Evolutionary conservation across 2,797 vertebrate genomes (phyloP).

Genomic region (Delichon dasypus): DNA sequence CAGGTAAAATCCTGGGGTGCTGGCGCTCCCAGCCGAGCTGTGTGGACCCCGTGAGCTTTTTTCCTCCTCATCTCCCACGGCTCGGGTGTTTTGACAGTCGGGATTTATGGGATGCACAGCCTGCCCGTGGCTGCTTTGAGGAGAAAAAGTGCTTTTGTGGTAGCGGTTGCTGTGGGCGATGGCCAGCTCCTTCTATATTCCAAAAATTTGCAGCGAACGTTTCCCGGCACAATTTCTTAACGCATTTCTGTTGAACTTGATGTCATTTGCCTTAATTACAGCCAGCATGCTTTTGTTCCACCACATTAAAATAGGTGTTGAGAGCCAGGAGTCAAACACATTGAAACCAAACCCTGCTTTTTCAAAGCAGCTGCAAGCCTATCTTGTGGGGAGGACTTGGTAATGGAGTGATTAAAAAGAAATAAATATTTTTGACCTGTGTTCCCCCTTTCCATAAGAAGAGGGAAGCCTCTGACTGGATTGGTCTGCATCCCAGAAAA

Average conservation of each 20-base stretch:
- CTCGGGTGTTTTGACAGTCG: slow-evolving; percentile 22
- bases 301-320: neutral
- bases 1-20: neutral
- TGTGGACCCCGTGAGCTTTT: neutral
- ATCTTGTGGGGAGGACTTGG: neutral
- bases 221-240: neutral
- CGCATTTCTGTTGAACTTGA: neutral
- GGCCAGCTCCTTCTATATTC: neutral
- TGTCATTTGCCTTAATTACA: neutral
- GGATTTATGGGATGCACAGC: neutral
- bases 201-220: neutral
- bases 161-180: neutral
- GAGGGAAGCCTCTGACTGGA: neutral
- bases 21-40: neutral
- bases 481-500: neutral
- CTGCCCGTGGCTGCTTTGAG: neutral
- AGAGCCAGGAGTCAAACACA: rapidly evolving
- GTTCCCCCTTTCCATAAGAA: neutral
- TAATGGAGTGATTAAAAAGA: neutral
- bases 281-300: neutral
- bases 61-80: neutral
- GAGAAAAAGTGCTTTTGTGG: neutral
- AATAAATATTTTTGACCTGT: neutral
- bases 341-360: neutral
- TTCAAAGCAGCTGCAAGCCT: neutral